phyloP scores from a whole-genome alignment of 2,888 invertebrate species.

The Thera obeliscata region DNA sequence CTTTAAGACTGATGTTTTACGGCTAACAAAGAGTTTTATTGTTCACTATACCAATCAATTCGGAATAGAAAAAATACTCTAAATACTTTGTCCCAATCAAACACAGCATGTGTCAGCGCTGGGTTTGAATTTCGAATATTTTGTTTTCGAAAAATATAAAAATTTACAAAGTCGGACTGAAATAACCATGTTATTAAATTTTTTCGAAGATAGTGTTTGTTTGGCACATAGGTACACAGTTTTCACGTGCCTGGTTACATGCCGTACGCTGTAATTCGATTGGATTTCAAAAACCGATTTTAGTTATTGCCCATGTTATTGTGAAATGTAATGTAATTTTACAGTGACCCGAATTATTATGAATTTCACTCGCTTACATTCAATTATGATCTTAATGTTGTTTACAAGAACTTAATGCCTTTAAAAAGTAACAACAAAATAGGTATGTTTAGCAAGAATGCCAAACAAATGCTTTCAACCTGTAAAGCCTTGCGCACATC shows the following conservation, averaged over 20 bases:
- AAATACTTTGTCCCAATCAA: no score
- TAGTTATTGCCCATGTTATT: slow-evolving; percentile 59
- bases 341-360: slow-evolving; percentile 35
- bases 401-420: slow-evolving; percentile 14
- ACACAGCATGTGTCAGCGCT: no score
- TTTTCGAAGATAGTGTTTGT: no score
- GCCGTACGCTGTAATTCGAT: slow-evolving; percentile 16
- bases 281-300: slow-evolving; percentile 57
- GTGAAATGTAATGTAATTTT: slow-evolving; percentile 45
- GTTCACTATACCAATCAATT: no score
- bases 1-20: no score
- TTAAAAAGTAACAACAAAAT: background rate
- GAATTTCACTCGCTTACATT: slow-evolving; percentile 35
- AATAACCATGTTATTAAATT: no score
- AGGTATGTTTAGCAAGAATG: background rate
- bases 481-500: no score
- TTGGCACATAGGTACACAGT: background rate
- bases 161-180: no score
- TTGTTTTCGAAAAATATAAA: no score
- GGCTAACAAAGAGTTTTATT: no score
- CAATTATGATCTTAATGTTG: slow-evolving; percentile 19
- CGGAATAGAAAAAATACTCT: no score
- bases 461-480: background rate
- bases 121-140: no score
- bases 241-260: background rate